Evolutionary conservation across 2,797 vertebrate species (phyloP).

Genomic region (Falco rusticolus): DNA sequence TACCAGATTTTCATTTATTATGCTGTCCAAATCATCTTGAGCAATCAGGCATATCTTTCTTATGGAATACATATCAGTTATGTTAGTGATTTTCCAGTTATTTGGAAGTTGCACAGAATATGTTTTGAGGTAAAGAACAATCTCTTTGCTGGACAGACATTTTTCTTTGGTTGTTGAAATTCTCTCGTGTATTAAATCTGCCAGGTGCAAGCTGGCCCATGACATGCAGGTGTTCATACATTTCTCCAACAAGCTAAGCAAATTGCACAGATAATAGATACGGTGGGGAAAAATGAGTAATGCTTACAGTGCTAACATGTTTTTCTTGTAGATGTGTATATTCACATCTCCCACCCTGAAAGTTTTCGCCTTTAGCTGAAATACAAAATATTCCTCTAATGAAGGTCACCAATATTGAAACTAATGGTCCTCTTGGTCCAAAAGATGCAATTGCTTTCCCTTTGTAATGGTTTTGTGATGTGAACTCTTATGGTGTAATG

Average conservation of each 20-base stretch:
- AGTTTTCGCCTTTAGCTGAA: not conserved
- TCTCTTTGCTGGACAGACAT: not conserved
- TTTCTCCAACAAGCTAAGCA: not conserved
- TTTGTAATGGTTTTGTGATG: not conserved
- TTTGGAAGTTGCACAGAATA: not conserved
- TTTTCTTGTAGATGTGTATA: not conserved
- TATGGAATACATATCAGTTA: fast-evolving
- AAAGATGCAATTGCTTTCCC: not conserved
- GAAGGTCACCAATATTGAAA: not conserved
- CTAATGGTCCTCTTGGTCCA: not conserved
- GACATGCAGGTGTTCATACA: not conserved
- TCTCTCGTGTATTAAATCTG: not conserved
- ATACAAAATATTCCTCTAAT: not conserved
- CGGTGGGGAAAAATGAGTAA: not conserved
- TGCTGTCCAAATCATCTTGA: not conserved
- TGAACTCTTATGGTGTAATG: not conserved
- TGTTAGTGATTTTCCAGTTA: not conserved
- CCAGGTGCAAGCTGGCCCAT: not conserved
- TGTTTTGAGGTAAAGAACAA: not conserved
- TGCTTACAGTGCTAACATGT: fast-evolving
- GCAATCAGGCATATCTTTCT: not conserved
- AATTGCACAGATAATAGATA: not conserved
- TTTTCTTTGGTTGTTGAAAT: not conserved
- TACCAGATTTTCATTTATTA: not conserved
- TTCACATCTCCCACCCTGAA: not conserved